Conservation (phyloP, 2,888 invertebrate genomes). For the Hesperia comma region DNA sequence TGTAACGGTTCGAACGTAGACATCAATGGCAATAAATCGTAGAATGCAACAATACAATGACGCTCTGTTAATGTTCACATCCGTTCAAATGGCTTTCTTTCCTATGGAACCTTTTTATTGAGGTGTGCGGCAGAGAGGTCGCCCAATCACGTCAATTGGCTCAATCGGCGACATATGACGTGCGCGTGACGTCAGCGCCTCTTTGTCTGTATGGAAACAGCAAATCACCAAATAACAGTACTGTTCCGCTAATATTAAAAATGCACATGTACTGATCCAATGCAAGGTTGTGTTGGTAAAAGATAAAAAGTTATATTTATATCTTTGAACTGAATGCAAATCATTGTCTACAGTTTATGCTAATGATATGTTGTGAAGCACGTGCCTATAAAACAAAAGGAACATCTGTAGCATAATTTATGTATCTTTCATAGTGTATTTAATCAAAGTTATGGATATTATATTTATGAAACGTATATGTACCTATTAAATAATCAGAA, state of each 20-base stretch:
- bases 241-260: constrained; percentile 55
- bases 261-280: constrained; percentile 34
- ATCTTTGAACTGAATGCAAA: background rate
- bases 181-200: constrained; percentile 72
- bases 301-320: background rate
- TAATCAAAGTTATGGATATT: no score
- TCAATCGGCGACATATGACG: constrained; percentile 73
- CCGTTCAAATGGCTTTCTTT: constrained; percentile 44
- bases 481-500: no score
- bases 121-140: constrained; percentile 47
- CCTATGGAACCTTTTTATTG: constrained; percentile 49
- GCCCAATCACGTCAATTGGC: constrained; percentile 78
- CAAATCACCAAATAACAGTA: constrained; percentile 59
- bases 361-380: no score
- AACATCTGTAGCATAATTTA: no score
- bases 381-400: no score
- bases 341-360: background rate
- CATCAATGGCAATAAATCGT: constrained; percentile 1
- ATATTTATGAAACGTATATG: no score
- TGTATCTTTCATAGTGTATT: no score
- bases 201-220: constrained; percentile 65
- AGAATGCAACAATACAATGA: constrained; percentile 25
- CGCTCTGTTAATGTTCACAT: constrained; percentile 27
- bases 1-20: background rate
- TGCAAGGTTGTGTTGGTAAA: constrained; percentile 13